Conservation (phyloP, 2,113 vertebrate species). For the Neogale vison region DNA sequence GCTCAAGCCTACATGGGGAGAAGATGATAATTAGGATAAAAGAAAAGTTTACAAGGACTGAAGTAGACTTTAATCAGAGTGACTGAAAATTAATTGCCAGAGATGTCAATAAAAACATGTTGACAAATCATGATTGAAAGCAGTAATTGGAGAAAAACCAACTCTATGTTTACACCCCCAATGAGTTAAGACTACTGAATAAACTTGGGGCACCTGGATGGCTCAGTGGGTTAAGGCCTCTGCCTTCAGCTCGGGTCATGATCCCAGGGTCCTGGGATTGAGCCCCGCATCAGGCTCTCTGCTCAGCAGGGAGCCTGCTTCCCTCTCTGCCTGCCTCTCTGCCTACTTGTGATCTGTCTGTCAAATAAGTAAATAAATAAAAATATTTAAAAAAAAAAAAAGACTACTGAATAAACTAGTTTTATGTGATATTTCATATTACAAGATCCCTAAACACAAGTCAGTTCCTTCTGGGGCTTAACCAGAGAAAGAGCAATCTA, state of each 20-base stretch:
- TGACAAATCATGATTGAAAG: slow-evolving; percentile 44
- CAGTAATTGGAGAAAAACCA: slow-evolving; percentile 49
- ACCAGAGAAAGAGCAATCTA: slow-evolving; percentile 45
- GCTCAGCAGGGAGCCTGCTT: no score
- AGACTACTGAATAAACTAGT: slow-evolving; percentile 53
- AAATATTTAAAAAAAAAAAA: no score
- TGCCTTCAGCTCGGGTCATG: no score
- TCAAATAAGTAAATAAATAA: no score
- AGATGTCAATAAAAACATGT: slow-evolving; percentile 45
- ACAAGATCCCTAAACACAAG: slow-evolving; percentile 49
- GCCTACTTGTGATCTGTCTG: no score
- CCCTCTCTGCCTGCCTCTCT: no score
- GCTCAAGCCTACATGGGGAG: not conserved
- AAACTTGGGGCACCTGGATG: not conserved
- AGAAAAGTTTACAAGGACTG: not conserved
- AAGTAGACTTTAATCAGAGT: slow-evolving; percentile 3
- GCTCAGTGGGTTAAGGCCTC: no score
- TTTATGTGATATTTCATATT: slow-evolving; percentile 50
- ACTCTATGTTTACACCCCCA: slow-evolving; percentile 28
- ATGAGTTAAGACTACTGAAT: slow-evolving; percentile 51
- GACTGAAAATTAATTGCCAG: slow-evolving; percentile 33
- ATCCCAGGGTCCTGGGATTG: no score
- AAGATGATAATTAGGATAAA: not conserved
- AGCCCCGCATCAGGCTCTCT: no score
- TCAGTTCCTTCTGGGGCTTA: slow-evolving; percentile 26